Evolutionary conservation across 1,140 invertebrate genomes (phyloP).

Genomic region (Drosophila saltans): DNA sequence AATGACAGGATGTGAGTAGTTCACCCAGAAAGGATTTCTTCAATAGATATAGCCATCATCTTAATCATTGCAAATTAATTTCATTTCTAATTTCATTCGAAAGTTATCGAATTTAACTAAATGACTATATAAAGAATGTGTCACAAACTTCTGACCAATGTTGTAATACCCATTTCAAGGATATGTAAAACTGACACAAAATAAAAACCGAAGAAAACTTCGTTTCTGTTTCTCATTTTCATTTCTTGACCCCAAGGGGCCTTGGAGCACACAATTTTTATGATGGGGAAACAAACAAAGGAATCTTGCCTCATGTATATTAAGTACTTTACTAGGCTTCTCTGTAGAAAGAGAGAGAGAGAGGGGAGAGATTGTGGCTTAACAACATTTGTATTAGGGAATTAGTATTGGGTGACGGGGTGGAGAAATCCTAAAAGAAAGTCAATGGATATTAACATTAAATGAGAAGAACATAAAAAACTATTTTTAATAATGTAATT

Average conservation of each 20-base stretch:
- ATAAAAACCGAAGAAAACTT: constrained; percentile 14
- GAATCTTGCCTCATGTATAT: constrained; percentile 52
- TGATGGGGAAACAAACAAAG: constrained; percentile 53
- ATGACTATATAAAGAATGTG: not conserved
- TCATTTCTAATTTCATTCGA: too few species aligned
- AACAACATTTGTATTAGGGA: constrained; percentile 31
- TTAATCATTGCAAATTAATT: too few species aligned
- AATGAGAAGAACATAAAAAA: too few species aligned
- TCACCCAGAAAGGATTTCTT: too few species aligned
- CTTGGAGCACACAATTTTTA: constrained; percentile 45
- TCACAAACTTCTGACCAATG: not conserved
- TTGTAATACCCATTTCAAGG: not conserved
- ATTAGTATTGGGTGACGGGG: not conserved
- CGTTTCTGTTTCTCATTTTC: constrained; percentile 30
- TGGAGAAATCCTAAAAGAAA: constrained; percentile 6
- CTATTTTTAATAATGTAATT: too few species aligned
- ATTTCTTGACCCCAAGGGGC: constrained; percentile 62
- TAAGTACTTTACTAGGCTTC: constrained; percentile 56
- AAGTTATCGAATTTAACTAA: too few species aligned
- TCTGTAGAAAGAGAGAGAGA: not conserved
- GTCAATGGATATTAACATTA: not conserved
- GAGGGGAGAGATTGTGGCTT: not conserved
- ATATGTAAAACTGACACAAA: not conserved
- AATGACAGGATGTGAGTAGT: too few species aligned
- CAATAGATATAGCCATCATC: too few species aligned